These are phyloP conservation scores for Neotoxoptera formosana DNA, from an alignment of 1,140 invertebrate species.

Conservation along the genomic window DNA sequence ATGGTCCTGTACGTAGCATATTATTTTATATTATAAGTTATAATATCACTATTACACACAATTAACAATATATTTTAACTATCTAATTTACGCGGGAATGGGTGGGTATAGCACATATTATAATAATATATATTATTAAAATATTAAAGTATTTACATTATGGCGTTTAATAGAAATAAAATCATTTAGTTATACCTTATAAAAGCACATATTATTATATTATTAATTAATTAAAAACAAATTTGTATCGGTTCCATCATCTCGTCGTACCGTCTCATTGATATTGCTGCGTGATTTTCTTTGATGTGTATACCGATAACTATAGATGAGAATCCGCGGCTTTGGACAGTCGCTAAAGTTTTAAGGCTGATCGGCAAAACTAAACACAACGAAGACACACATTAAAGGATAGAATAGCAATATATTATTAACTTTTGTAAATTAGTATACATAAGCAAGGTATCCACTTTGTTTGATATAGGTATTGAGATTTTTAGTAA, in stretches of 20 bases:
- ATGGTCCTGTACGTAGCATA: neutral
- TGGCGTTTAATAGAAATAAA: too few relatives aligned
- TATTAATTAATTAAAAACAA: neutral
- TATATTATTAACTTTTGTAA: conserved; percentile 7
- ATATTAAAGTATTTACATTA: neutral
- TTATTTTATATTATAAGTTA: neutral
- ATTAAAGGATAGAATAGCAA: neutral
- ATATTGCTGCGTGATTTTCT: neutral
- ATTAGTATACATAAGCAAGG: neutral
- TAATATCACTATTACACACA: neutral
- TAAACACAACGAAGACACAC: neutral
- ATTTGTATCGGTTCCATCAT: neutral
- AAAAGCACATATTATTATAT: too few relatives aligned
- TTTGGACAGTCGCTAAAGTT: neutral
- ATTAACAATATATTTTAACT: neutral
- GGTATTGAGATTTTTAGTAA: neutral
- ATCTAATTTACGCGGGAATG: neutral
- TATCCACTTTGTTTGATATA: neutral
- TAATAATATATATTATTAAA: neutral
- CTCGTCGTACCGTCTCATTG: too few relatives aligned
- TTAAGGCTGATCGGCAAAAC: neutral
- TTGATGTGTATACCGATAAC: neutral
- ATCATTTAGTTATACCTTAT: too few relatives aligned
- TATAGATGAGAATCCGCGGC: neutral
- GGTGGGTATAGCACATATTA: neutral